Conservation (phyloP, 2,113 vertebrate genomes). For the Callospermophilus lateralis region DNA sequence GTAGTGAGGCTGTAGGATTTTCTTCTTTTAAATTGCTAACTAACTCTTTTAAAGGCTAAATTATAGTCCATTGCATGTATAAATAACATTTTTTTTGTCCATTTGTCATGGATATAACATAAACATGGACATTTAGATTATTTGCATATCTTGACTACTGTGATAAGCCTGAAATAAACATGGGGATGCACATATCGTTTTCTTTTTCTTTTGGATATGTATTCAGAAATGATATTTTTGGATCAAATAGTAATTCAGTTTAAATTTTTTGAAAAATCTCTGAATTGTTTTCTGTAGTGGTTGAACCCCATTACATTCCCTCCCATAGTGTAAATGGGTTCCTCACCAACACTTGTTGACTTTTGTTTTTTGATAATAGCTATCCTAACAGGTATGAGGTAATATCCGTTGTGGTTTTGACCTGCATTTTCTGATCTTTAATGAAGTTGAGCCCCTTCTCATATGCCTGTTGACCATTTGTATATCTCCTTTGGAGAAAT, state of each 20-base stretch:
- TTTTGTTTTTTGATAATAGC: background rate
- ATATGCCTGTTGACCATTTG: background rate
- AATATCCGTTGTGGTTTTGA: background rate
- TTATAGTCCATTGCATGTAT: background rate
- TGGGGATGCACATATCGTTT: background rate
- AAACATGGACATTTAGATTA: background rate
- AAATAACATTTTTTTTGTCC: background rate
- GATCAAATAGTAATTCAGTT: background rate
- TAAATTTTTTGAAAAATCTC: background rate
- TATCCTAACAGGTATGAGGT: background rate
- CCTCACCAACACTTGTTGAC: too few relatives aligned
- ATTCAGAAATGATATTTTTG: background rate
- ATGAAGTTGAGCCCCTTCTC: background rate
- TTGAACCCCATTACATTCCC: background rate
- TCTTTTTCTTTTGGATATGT: background rate
- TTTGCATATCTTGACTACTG: background rate
- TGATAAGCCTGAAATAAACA: background rate
- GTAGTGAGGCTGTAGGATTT: background rate
- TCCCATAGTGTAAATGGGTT: background rate
- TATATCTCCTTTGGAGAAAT: background rate
- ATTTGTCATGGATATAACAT: too few relatives aligned
- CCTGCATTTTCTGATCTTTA: background rate
- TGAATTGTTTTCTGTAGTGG: background rate
- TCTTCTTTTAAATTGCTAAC: background rate
- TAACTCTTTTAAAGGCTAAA: background rate